These are phyloP conservation scores for Andrena marginata DNA, from an alignment of 2,888 invertebrate genomes.

Conservation along the genomic window DNA sequence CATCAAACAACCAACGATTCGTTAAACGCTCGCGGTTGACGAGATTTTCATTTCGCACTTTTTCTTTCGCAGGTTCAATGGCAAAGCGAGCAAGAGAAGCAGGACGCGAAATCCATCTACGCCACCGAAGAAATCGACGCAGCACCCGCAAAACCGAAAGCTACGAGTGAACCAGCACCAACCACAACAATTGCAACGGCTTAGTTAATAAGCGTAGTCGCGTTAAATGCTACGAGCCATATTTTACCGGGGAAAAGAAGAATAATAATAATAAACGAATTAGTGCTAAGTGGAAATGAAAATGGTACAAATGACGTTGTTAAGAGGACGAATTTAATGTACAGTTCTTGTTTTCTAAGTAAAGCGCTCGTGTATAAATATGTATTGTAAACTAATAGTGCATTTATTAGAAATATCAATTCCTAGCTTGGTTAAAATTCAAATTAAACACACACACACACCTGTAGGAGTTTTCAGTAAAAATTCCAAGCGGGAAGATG, in stretches of 20 bases:
- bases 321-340: constrained; percentile 15
- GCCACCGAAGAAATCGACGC: constrained; percentile 59
- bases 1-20: background rate
- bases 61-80: constrained; percentile 88
- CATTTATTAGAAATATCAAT: constrained; percentile 46
- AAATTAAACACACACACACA: constrained; percentile 6
- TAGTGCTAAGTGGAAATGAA: constrained; percentile 37
- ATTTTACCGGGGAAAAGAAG: constrained; percentile 20
- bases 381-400: constrained; percentile 38
- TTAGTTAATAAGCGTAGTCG: constrained; percentile 22
- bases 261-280: constrained; percentile 13
- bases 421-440: constrained; percentile 19
- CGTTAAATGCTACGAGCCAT: constrained; percentile 7
- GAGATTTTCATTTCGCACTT: too few species aligned
- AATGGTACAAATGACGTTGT: constrained; percentile 49
- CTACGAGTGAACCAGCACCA: constrained; percentile 68
- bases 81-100: constrained; percentile 90
- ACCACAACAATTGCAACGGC: constrained; percentile 49
- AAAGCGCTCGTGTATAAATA: constrained; percentile 44
- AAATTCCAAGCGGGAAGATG: background rate
- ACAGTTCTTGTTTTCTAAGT: constrained; percentile 17
- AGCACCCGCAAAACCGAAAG: constrained; percentile 45
- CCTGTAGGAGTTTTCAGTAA: background rate
- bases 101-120: constrained; percentile 86
- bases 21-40: background rate